Conservation (phyloP, 30 jellyfish, hydroid and myxozoan species). For the Aurelia coerulea region DNA sequence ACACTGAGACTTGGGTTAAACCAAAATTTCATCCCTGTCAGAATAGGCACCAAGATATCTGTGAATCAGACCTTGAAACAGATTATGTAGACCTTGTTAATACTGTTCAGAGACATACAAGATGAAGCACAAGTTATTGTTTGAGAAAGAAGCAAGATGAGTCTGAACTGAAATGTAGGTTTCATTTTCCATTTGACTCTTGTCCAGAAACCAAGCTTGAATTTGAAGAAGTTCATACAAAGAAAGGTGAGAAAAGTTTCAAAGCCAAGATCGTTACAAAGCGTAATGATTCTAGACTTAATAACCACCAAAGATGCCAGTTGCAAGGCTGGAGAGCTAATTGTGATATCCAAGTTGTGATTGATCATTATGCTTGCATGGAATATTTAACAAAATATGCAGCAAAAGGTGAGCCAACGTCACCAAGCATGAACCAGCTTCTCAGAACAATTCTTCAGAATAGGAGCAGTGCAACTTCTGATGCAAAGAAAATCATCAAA, state of each 20-base stretch:
- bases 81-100: conserved; percentile 44
- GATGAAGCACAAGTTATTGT: too few species aligned
- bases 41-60: not conserved
- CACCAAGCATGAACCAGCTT: not conserved
- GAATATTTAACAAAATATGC: conserved; percentile 67
- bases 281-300: conserved; percentile 44
- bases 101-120: not conserved
- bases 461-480: not conserved
- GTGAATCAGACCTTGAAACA: not conserved
- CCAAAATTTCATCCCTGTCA: conserved; percentile 47
- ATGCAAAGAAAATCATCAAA: conserved; percentile 5
- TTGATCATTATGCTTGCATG: conserved; percentile 39
- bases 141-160: too few species aligned
- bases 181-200: too few species aligned
- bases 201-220: too few species aligned
- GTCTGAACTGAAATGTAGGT: too few species aligned
- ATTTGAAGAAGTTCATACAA: too few species aligned
- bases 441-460: too few species aligned
- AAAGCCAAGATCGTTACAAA: conserved; percentile 12
- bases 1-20: conserved; percentile 46
- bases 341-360: conserved; percentile 19
- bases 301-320: conserved; percentile 30
- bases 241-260: too few species aligned
- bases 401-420: conserved; percentile 46
- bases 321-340: conserved; percentile 63